phyloP scores from a whole-genome alignment of 2,888 invertebrate species.

The Pheosia tremula region DNA sequence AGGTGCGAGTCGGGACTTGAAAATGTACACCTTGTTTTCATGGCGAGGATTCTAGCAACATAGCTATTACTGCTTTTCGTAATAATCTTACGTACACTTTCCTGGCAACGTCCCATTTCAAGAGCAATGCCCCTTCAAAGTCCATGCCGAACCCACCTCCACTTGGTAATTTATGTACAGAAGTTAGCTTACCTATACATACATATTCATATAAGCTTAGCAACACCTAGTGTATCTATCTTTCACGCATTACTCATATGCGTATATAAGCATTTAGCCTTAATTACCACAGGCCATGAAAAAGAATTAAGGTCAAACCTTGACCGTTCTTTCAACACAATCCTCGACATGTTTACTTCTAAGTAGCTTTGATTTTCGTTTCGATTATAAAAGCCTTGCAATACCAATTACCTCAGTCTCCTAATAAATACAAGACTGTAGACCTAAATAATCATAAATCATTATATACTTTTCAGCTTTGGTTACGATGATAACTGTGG shows the following conservation, averaged over 20 bases:
- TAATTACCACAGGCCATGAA: not conserved
- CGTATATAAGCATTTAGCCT: not conserved
- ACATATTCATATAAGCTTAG: no score
- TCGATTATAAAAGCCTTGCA: constrained; percentile 21
- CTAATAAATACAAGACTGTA: not conserved
- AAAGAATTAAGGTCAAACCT: constrained; percentile 13
- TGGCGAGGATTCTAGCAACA: no score
- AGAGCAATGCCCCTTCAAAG: no score
- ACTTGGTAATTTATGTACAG: no score
- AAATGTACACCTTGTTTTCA: no score
- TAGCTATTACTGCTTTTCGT: no score
- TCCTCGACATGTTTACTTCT: constrained; percentile 14
- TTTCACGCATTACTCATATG: not conserved
- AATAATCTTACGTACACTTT: no score
- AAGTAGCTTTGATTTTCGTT: constrained; percentile 16
- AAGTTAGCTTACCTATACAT: no score
- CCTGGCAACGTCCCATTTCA: no score
- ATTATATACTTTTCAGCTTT: not conserved
- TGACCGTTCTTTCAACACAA: constrained; percentile 15
- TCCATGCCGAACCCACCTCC: no score
- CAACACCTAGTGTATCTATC: not conserved
- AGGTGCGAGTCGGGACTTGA: no score
- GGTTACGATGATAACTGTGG: no score
- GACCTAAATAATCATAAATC: constrained; percentile 2
- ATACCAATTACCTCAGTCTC: constrained; percentile 9